Base-by-base conservation (phyloP, 2,888 invertebrate species). In the Epiblema foenella region DNA sequence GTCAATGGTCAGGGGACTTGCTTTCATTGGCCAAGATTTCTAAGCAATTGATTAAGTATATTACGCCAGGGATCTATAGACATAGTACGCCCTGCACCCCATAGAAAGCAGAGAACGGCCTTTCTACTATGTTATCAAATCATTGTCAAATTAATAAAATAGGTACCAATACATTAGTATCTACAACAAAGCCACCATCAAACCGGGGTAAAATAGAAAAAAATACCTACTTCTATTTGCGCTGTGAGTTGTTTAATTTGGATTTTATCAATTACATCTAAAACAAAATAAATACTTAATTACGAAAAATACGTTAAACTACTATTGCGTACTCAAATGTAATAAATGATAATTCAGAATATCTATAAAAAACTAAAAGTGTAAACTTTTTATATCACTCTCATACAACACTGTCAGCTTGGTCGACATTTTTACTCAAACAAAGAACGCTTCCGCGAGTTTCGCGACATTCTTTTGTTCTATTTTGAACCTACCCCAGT, bases 401-500 rank as follows among this genome's bases (percentile, higher is more conserved):
- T 10, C 29, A 62, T 39, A 64, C 42, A 42, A 63, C 62, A 29
- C 60, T 42, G 37, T 59, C 51, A 18, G n/a, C 52, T 24, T 2
- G 20, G 46, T 49, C 1, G 12, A 18, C 33, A 69, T 64, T 42
- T 72, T 59, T 68, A 64, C 72, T 2, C 24, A 64, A 58, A 68
- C 68, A 68, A 62, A 59, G 59, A 58, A 51, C n/a, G n/a, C 52
- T 37, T 65, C 70, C 20, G 70, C 46, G 33, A 42, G 9, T 33
- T 56, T 60, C 66, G 70, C 46, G 33, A 42, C 15, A 46, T 56
- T 60, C 66, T 60, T 70, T 70, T 70, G 70, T 70, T 70, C 66
- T 66, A 70, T 70, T 70, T 60, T 49, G 59, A 70, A 66, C 70
- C 70, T 66, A 59, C 59, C 60, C 70, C 20, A 70, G 46, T 70